phyloP scores from a whole-genome alignment of 2,113 vertebrate species.

The Vicugna pacos region DNA sequence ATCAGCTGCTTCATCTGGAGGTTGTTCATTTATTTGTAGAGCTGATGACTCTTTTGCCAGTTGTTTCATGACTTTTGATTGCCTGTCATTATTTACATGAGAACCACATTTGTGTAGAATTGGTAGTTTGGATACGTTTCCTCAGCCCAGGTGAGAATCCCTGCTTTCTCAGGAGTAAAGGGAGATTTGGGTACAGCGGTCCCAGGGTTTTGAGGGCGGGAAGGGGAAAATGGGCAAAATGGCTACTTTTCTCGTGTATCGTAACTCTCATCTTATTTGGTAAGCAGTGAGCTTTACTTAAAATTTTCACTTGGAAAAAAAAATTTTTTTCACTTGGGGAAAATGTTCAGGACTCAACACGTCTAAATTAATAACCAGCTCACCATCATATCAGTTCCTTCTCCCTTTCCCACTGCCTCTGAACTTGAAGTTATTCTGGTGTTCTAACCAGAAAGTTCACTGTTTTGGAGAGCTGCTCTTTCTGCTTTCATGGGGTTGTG shows the following conservation, averaged over 20 bases:
- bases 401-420: not conserved
- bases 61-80: not conserved
- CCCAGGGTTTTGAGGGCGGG: not conserved
- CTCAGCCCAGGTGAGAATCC: not conserved
- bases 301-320: not conserved
- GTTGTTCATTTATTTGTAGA: not conserved
- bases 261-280: not conserved
- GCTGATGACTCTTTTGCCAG: not conserved
- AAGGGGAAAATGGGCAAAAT: no score
- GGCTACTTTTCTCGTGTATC: not conserved
- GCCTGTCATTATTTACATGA: not conserved
- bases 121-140: not conserved
- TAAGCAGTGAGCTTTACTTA: constrained; percentile 3
- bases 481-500: not conserved
- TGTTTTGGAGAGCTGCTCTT: not conserved
- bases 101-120: not conserved
- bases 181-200: not conserved
- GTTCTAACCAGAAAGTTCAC: not conserved
- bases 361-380: constrained; percentile 19
- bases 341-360: not conserved
- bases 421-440: not conserved
- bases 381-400: not conserved
- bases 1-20: not conserved
- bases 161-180: not conserved
- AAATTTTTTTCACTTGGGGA: not conserved